Base-by-base conservation (phyloP, 2,797 vertebrate genomes). In the Myotis myotis region DNA sequence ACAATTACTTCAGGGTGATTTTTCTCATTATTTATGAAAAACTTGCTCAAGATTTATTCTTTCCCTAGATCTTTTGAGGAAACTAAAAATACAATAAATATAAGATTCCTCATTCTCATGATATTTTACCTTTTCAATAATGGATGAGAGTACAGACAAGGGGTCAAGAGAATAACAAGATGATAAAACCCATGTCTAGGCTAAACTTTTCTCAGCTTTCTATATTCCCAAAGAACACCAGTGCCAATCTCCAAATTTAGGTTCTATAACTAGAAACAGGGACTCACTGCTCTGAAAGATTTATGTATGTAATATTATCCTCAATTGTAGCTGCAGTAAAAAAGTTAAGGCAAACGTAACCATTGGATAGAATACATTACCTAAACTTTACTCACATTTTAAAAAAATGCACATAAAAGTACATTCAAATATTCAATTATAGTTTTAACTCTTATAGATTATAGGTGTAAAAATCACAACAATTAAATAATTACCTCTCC, bases 401-500 rank as follows among this genome's bases (percentile, higher is more conserved):
- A 80, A 6, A 57, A 70, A 75, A 86, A 38, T 57, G 66, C 22
- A 92, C 84, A 82, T 64, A 79, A 90, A 92, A 84, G 25, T 55
- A 94, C 71, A 93, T 87, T 83, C 53, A 96, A 93, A 75, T 60
- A 96, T 30, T 88, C 36, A 83, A 72, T 57, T 66, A 79, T 5
- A 17, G 16, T 55, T 89, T 91, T 47, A 51, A 88, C 15, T 91
- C 33, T 92, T 81, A 87, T 1, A 79, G 60, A 38, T 41, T 71
- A 70, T 20, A 89, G 22, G 16, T 33, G 13, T 10, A 44, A 80
- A 92, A 89, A n/a, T 28, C 90, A 85, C 9, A 96, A 95, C 30
- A 90, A n/a, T 62, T 38, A 96, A 97, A 89, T 17, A 7, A 95
- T 99, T 98, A 99, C 99, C 99, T 99, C 99, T 97, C 99, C 99